A percentile compares a stretch with the other conserved stretches of the same genome.
phyloP scores from a whole-genome alignment of 2,888 invertebrate genomes.

The Pristionchus arcanus region DNA sequence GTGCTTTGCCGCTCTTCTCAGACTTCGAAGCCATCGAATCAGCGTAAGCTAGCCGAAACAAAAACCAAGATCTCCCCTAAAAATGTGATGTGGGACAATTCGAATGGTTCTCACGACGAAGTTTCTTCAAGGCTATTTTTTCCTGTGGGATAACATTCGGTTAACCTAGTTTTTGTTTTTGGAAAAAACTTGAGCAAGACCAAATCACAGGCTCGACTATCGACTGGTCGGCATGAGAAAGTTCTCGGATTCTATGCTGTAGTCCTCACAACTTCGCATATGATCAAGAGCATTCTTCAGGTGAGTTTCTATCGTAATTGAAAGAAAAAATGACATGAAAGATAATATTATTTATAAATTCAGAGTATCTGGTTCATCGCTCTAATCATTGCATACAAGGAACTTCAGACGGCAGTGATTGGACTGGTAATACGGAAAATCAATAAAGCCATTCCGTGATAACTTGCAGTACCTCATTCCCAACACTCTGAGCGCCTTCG shows the following conservation, averaged over 20 bases:
- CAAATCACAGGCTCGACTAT: background rate
- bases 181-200: background rate
- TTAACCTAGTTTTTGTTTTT: background rate
- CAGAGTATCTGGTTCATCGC: conserved; percentile 22
- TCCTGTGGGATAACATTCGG: no score
- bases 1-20: background rate
- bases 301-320: background rate
- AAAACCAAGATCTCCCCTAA: no score
- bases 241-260: background rate
- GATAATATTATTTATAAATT: background rate
- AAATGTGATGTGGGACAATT: no score
- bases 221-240: conserved; percentile 2
- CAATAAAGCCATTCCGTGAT: background rate
- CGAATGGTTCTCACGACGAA: no score
- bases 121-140: no score
- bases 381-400: background rate
- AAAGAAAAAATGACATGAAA: no score
- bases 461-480: background rate
- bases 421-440: background rate
- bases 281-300: conserved; percentile 6
- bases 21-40: background rate
- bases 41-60: background rate
- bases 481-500: background rate
- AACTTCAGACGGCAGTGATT: background rate
- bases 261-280: background rate